Base-by-base conservation (phyloP, 2,888 invertebrate species). In the Diarsia rubi region DNA sequence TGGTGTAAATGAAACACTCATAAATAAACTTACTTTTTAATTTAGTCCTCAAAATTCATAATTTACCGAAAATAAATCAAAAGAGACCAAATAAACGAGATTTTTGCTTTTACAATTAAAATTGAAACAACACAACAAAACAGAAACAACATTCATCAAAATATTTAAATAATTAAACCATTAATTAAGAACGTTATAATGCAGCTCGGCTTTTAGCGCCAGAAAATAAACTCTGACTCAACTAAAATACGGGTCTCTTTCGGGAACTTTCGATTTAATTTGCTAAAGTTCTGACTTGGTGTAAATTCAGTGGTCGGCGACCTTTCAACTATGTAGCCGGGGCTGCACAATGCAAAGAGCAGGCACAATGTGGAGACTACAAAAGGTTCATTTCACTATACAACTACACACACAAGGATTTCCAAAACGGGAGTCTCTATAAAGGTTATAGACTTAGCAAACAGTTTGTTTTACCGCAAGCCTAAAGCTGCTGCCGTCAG, bases 111-210 rank as follows among this genome's bases (percentile, higher is more conserved):
- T 62, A 83, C 64, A 45, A 74, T 81, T 74, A 37, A 84, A 74
- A 79, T 63, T 83, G 21, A n/a, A n/a, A n/a, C n/a, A n/a, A n/a
- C n/a, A n/a, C n/a, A n/a, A n/a, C n/a, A n/a, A n/a, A n/a, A n/a
- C 11, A 59, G 31, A 59, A 57, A 59, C 31, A 49, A 63, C 71
- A 71, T 84, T 74, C 65, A 81, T 81, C 75, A 59, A 24, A 62
- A 83, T 65, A 83, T 83, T 79, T 79, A 6, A 65, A 80, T 84
- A 81, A 74, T 74, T 66, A 84, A 79, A 73, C 74, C 74, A 79
- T 81, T 84, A 59, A 84, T 81, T 83, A 81, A 57, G 21, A 60
- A 68, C 3, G 8, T 71, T 47, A 74, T 69, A 71, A 74, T 74
- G 73, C 74, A 81, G 70, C 75, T 63, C 66, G 24, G 49, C n/a